Evolutionary conservation across 1,140 invertebrate genomes (phyloP).

Genomic region (Aphelenchoides fujianensis): DNA sequence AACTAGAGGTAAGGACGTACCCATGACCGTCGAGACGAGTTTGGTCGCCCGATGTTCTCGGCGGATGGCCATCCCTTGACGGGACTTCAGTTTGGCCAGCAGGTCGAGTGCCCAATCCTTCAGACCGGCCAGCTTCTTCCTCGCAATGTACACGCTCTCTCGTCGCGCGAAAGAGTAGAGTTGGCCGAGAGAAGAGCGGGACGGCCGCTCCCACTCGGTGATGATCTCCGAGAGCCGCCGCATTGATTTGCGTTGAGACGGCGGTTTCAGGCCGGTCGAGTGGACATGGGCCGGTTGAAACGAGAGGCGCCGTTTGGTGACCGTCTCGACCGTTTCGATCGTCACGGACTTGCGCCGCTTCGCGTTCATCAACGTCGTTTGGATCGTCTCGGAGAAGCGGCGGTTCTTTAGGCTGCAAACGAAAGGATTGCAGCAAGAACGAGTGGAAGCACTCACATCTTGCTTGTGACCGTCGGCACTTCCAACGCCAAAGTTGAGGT

Average conservation of each 20-base stretch:
- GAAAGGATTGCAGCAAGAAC: neutral
- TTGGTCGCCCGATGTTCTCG: constrained; percentile 60
- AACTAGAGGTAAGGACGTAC: constrained; percentile 45
- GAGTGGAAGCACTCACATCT: neutral
- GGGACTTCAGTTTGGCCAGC: constrained; percentile 61
- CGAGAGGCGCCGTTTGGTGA: constrained; percentile 13
- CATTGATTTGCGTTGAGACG: constrained; percentile 45
- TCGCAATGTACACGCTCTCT: constrained; percentile 59
- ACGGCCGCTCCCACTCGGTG: constrained; percentile 59
- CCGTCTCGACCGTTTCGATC: neutral
- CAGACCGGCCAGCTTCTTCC: constrained; percentile 59
- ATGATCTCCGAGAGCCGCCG: constrained; percentile 60
- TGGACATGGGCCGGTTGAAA: neutral
- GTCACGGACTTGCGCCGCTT: constrained; percentile 18
- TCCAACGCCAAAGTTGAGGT: constrained; percentile 21
- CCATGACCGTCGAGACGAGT: constrained; percentile 61
- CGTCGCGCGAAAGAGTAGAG: constrained; percentile 58
- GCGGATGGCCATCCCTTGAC: constrained; percentile 62
- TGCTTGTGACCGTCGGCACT: constrained; percentile 25
- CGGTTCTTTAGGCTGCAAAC: constrained; percentile 17
- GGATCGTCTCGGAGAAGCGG: constrained; percentile 16
- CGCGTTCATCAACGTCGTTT: neutral
- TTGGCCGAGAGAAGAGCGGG: constrained; percentile 54
- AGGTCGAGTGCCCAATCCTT: constrained; percentile 62
- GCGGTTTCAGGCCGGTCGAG: neutral